phyloP scores from a whole-genome alignment of 2,888 invertebrate genomes.

The Andricus curvator region DNA sequence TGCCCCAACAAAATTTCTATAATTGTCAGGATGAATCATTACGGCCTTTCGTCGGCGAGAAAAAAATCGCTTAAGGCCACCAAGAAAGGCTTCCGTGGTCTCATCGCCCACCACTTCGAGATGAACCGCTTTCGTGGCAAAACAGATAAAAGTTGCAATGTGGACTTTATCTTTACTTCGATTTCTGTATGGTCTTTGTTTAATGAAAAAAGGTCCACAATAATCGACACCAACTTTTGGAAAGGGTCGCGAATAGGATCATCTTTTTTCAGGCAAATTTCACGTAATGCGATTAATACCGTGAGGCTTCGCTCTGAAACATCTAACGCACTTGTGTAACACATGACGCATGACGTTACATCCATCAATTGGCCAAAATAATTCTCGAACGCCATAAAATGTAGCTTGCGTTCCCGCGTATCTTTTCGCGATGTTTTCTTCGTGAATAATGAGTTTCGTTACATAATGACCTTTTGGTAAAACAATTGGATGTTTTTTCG shows the following conservation, averaged over 20 bases:
- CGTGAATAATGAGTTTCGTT: constrained; percentile 17
- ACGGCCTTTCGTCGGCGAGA: constrained; percentile 61
- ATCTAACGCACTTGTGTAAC: constrained; percentile 14
- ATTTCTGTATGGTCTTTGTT: constrained; percentile 55
- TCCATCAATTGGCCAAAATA: constrained; percentile 39
- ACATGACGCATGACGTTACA: background rate
- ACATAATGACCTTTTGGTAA: constrained; percentile 27
- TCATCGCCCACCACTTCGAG: constrained; percentile 63
- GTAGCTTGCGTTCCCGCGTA: constrained; percentile 30
- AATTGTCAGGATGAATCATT: constrained; percentile 64
- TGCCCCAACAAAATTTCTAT: constrained; percentile 67
- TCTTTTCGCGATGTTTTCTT: background rate
- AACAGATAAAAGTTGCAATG: constrained; percentile 62
- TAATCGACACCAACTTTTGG: constrained; percentile 59
- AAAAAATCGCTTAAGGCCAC: constrained; percentile 64
- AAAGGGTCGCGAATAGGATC: constrained; percentile 55
- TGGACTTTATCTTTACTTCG: constrained; percentile 44
- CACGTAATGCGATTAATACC: too few relatives aligned
- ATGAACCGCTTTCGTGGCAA: constrained; percentile 65
- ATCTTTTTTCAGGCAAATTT: constrained; percentile 38
- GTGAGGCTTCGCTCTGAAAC: too few relatives aligned
- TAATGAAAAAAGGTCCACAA: constrained; percentile 60
- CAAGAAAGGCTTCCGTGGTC: constrained; percentile 63
- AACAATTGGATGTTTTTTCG: constrained; percentile 23
- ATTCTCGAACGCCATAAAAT: constrained; percentile 2